These are phyloP conservation scores for Lasioglossum morio DNA, from an alignment of 2,888 invertebrate species.

Conservation along the genomic window DNA sequence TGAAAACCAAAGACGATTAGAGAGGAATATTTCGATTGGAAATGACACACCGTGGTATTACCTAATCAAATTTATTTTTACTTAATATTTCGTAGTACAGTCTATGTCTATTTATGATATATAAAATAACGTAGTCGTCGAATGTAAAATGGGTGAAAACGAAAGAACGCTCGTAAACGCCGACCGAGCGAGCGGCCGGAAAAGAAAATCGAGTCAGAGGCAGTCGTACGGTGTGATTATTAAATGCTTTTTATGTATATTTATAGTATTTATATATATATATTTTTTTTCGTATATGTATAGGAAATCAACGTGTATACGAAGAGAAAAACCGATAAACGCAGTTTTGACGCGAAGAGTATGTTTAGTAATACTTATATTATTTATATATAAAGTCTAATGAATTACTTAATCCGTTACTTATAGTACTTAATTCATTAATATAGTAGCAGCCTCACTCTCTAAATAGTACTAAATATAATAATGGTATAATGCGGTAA, in stretches of 20 bases:
- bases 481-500: slow-evolving; percentile 84
- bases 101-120: slow-evolving; percentile 84
- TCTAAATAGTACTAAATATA: slow-evolving; percentile 84
- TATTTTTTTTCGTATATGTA: slow-evolving; percentile 55
- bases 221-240: slow-evolving; percentile 71
- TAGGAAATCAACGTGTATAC: slow-evolving; percentile 69
- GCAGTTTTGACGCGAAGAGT: slow-evolving; percentile 72
- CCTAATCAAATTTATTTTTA: slow-evolving; percentile 85
- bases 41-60: slow-evolving; percentile 73
- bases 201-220: slow-evolving; percentile 74
- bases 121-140: slow-evolving; percentile 84
- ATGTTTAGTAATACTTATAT: slow-evolving; percentile 82
- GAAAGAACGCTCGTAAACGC: slow-evolving; percentile 68
- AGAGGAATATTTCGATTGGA: neutral
- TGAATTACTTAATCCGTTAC: slow-evolving; percentile 83
- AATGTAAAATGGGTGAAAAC: slow-evolving; percentile 77
- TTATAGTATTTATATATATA: slow-evolving; percentile 49
- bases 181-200: slow-evolving; percentile 70
- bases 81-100: slow-evolving; percentile 85
- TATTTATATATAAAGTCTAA: slow-evolving; percentile 83
- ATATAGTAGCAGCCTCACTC: slow-evolving; percentile 84
- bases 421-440: slow-evolving; percentile 84
- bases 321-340: slow-evolving; percentile 69
- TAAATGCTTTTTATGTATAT: slow-evolving; percentile 62
- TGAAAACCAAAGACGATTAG: neutral